Evolutionary conservation across 2,888 invertebrate genomes (phyloP), one percentile per base, ranked within the genome.

Genomic region (Lasioglossum malachurum): DNA sequence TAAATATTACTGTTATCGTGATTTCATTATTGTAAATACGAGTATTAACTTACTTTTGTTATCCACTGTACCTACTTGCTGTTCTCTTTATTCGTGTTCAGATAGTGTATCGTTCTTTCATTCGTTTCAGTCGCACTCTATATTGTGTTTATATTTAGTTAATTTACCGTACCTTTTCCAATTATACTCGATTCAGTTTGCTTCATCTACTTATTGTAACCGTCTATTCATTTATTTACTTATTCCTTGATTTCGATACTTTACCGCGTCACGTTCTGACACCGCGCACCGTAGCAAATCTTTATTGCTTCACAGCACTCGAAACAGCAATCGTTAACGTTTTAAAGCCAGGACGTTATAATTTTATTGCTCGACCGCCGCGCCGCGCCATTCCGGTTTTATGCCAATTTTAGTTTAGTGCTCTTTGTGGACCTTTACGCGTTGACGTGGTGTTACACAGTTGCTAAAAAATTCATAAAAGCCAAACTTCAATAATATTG

Each of bases 331-430:
- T 31, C 64, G 64, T 64, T 64, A 64, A 64, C 64, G 19, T 64
- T 64, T 64, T 64, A 64, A 64, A 16, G 64, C 64, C 31, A 19
- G 31, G 19, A 19, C 64, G 19, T 64, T 64, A 31, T 31, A 64
- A 16, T 31, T 31, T 64, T 31, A 64, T 64, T 31, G 31, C 64
- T 64, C 31, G 16, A 31, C 5, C 31, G 16, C 44, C 44, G 38
- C 1, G 1, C 44, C 4, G 19, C 23, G 23, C 8, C 64, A 3
- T 64, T 31, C 64, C 64, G 64, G 64, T 8, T 64, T 64, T 16
- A 31, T 64, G 64, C 31, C 64, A 64, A 31, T 64, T 64, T 64
- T 31, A 64, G 31, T 64, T 64, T 64, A 64, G 64, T 64, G 64
- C 31, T 64, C 31, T 64, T 64, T 19, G 31, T 7, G 31, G 31